Percentiles rank a stretch among this genome's conserved stretches.
These are phyloP conservation scores for Onychostoma macrolepis DNA, from an alignment of 2,113 vertebrate species.

Conservation along the genomic window DNA sequence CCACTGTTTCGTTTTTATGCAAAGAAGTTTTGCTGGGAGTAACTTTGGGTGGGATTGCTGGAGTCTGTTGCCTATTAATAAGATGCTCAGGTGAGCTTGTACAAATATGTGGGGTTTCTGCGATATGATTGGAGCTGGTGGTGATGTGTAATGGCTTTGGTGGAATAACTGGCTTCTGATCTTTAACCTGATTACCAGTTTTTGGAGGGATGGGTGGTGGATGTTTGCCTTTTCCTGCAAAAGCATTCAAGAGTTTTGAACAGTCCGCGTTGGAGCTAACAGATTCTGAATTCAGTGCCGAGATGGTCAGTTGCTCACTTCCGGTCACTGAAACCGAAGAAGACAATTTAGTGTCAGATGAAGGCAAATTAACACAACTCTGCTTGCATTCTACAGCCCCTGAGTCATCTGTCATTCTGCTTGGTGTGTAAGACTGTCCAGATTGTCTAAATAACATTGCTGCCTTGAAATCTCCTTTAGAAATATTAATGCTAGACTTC, in stretches of 20 bases:
- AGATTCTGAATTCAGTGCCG: slow-evolving; percentile 66
- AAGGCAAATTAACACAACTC: slow-evolving; percentile 72
- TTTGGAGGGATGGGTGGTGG: slow-evolving; percentile 60
- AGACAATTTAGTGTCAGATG: slow-evolving; percentile 78
- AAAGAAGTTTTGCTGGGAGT: background rate
- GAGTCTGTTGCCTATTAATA: background rate
- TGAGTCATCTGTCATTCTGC: slow-evolving; percentile 67
- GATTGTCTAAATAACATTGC: slow-evolving; percentile 85
- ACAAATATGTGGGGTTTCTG: background rate
- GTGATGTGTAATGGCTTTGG: slow-evolving; percentile 74
- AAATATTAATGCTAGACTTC: slow-evolving; percentile 86
- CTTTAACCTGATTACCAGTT: slow-evolving; percentile 50
- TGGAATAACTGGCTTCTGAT: slow-evolving; percentile 70
- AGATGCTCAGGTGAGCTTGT: background rate
- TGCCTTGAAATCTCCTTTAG: slow-evolving; percentile 85
- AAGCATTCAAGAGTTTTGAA: slow-evolving; percentile 37
- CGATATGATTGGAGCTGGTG: slow-evolving; percentile 16
- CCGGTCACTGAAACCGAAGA: slow-evolving; percentile 92
- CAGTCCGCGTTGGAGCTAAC: slow-evolving; percentile 60
- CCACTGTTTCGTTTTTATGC: slow-evolving; percentile 1
- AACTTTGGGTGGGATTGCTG: background rate
- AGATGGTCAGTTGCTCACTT: slow-evolving; percentile 70
- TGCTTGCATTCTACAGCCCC: slow-evolving; percentile 64
- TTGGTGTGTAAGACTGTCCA: slow-evolving; percentile 71
- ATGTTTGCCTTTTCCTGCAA: slow-evolving; percentile 54